These are phyloP conservation scores for Onychorhynchus coronatus DNA, from an alignment of 2,113 vertebrate species.

Conservation along the genomic window DNA sequence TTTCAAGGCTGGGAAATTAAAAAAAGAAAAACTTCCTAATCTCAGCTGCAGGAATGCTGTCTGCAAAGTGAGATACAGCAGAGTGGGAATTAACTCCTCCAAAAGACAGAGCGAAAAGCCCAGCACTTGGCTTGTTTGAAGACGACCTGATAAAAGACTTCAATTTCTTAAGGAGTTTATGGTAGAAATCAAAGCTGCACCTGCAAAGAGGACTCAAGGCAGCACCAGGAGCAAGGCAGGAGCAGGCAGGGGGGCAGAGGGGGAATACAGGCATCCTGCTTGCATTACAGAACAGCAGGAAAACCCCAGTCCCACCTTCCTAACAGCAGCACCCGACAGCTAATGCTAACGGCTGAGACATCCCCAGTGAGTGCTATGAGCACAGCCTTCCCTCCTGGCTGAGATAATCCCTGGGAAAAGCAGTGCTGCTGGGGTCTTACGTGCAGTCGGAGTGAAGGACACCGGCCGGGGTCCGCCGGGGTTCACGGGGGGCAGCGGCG, in stretches of 20 bases:
- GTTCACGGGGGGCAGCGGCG: constrained; percentile 92
- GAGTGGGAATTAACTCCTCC: constrained; percentile 7
- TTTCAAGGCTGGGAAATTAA: background rate
- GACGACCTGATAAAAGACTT: background rate
- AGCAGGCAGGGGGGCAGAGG: background rate
- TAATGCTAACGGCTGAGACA: accelerated
- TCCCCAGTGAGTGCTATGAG: accelerated
- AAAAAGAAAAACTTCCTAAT: constrained; percentile 5
- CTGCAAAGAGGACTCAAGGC: background rate
- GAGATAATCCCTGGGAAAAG: background rate
- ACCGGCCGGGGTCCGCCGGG: constrained; percentile 88
- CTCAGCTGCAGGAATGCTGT: background rate
- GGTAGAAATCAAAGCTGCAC: background rate
- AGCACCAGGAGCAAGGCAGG: background rate
- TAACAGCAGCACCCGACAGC: accelerated
- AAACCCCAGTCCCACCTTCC: background rate
- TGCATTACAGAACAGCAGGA: background rate
- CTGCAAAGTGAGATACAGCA: constrained; percentile 28
- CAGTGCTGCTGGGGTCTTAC: constrained; percentile 66
- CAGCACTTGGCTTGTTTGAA: background rate
- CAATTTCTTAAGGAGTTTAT: constrained; percentile 20
- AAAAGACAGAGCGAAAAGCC: background rate
- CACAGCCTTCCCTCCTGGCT: background rate
- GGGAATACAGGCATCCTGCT: background rate
- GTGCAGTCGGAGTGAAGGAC: constrained; percentile 90